Evolutionary conservation across 2,797 vertebrate genomes (phyloP), one percentile per base, ranked within the genome.

Genomic region (Cynodonichthys magdalenae): DNA sequence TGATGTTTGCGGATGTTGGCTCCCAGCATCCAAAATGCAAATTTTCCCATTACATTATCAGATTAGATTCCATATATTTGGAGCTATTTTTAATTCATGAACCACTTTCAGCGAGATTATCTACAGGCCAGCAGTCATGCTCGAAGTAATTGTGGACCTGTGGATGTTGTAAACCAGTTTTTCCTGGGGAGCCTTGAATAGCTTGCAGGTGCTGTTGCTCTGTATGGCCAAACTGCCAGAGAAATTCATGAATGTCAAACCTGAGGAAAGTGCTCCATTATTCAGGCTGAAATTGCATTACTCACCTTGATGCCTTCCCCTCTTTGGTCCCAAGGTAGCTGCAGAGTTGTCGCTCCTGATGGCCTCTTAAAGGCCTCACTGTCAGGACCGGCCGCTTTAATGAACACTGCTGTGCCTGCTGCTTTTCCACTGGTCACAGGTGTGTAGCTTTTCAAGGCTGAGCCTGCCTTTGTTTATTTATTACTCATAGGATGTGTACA

Each of bases 201-300:
- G 84, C 85, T 89, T 82, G 80, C 80, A 90, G 80, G 84, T 88
- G 81, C 83, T 84, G 74, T 72, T 71, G 76, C 80, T 54, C 73
- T 77, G 69, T 81, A 59, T 72, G 75, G 79, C 29, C 75, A 87
- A 90, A 85, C 84, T 88, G 83, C 79, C 81, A 79, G 79, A 83
- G 81, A 87, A 84, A 89, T 86, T 85, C 83, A 89, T 81, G 84
- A 86, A 85, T 88, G 87, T 90, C 86, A 89, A 87, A 83, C 82
- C 79, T 61, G 66, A 74, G 82, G 89, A 88, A 89, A 85, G 81
- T 83, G 83, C 83, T 88, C 87, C 89, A 92, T 92, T 92, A 91
- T 91, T 92, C 91, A 91, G 85, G 80, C 81, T 81, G 87, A 89
- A 91, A 93, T 92, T 93, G 87, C 91, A 89, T 93, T 65, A 87